A percentile compares a stretch with the other conserved stretches of the same genome.
phyloP scores from a whole-genome alignment of 37 sponge, comb jelly and placozoan genomes.

The Ephydatia muelleri region DNA sequence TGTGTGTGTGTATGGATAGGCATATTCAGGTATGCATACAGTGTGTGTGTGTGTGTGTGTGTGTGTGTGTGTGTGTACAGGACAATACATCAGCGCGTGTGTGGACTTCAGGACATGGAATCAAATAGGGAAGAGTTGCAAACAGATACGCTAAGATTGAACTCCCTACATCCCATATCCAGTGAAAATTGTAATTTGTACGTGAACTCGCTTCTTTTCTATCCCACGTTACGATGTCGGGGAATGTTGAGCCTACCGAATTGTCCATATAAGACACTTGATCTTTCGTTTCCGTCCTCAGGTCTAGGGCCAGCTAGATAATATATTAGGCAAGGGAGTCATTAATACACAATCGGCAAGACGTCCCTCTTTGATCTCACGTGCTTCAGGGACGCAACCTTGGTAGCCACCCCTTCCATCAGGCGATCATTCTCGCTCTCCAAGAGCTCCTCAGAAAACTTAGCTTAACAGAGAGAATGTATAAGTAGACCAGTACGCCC shows the following conservation, averaged over 20 bases:
- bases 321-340: background rate
- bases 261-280: constrained; percentile 52
- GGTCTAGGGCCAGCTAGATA: constrained; percentile 57
- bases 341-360: background rate
- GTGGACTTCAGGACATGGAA: background rate
- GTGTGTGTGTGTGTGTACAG: constrained; percentile 17
- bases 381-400: constrained; percentile 62
- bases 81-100: background rate
- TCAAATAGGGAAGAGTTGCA: too few relatives aligned
- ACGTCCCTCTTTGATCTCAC: constrained; percentile 31
- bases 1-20: constrained; percentile 32
- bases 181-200: too few relatives aligned
- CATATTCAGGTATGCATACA: background rate
- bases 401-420: constrained; percentile 40
- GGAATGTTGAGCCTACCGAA: constrained; percentile 31
- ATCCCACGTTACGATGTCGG: too few relatives aligned
- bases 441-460: constrained; percentile 61
- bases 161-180: too few relatives aligned
- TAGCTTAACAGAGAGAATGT: background rate
- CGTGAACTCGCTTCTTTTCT: too few relatives aligned
- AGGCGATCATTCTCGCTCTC: constrained; percentile 72
- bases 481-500: background rate
- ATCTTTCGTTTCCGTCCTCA: constrained; percentile 54
- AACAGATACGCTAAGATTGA: too few relatives aligned
- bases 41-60: constrained; percentile 44